phyloP scores from a whole-genome alignment of 2,113 vertebrate species.

The Festucalex cinctus region DNA sequence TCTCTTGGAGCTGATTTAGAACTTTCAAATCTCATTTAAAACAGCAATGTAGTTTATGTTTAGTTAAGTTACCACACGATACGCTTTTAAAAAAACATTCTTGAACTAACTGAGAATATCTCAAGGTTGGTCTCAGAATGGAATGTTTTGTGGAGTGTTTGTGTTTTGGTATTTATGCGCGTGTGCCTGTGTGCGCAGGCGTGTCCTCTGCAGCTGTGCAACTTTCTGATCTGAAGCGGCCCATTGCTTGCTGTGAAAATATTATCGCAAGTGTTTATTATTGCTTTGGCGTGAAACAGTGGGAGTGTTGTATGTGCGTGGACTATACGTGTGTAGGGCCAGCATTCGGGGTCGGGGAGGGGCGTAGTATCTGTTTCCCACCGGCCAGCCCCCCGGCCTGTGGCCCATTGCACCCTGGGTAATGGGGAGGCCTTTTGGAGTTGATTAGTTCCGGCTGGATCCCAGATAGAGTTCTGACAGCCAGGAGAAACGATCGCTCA shows the following conservation, averaged over 20 bases:
- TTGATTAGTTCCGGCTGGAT: constrained; percentile 82
- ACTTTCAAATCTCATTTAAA: constrained; percentile 12
- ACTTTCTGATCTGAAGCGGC: constrained; percentile 73
- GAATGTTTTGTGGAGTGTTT: constrained; percentile 10
- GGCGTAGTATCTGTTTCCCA: constrained; percentile 61
- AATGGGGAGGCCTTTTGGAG: constrained; percentile 75
- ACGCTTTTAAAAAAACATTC: background rate
- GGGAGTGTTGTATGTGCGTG: constrained; percentile 69
- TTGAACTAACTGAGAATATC: background rate
- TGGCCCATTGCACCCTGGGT: constrained; percentile 74
- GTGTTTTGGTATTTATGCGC: constrained; percentile 11
- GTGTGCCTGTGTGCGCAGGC: constrained; percentile 33
- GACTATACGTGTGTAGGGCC: constrained; percentile 26
- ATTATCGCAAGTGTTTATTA: constrained; percentile 84
- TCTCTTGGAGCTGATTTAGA: background rate
- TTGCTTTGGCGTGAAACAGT: constrained; percentile 77
- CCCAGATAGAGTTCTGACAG: constrained; percentile 79
- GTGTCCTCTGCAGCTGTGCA: constrained; percentile 51
- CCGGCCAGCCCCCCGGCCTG: constrained; percentile 59
- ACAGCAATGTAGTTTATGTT: background rate
- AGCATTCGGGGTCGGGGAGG: constrained; percentile 22
- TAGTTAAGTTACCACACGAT: background rate
- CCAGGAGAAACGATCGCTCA: constrained; percentile 76
- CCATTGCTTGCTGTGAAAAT: constrained; percentile 78
- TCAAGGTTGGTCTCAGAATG: constrained; percentile 10